Evolutionary conservation across 1,140 invertebrate genomes (phyloP), one percentile per base, ranked within the genome.

Genomic region (Apis laboriosa): DNA sequence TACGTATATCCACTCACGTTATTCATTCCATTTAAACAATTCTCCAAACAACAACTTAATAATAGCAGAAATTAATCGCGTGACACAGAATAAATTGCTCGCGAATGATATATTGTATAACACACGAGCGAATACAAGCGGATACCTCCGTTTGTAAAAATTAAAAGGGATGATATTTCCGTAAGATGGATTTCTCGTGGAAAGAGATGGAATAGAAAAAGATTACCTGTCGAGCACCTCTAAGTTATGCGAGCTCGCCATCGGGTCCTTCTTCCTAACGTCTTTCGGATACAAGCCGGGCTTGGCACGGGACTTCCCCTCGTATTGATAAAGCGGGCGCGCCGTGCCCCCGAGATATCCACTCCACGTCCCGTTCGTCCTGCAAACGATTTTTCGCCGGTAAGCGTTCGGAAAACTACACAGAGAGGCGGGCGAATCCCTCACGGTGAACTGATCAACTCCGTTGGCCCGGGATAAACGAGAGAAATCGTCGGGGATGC

Each of bases 251-350:
- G 83, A 84, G n/a, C 79, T 79, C 80, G 86, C 89, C 81, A 67
- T 84, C 78, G 70, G 68, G 24, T 78, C 83, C 72, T 89, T 91
- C 72, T 84, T 86, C 21, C 80, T 88, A 49, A 77, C 80, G 68
- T 93, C 90, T 49, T 92, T 91, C 13, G 90, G 92, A 86, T 93
- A 94, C 75, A 93, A 90, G 58, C 92, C 92, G 3, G 83, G 83
- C 61, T 84, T 84, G 49, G 83, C 79, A 34, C 60, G 79, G 56
- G 73, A 43, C 43, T 67, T 82, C 13, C 91, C 90, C 76, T 93
- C 92, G 66, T 77, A 67, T 70, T 84, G 83, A 84, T 84, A 82
- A 76, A 84, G 60, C 73, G 79, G 67, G 19, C 72, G 78, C 78
- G 76, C 76, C 76, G 72, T 84, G 84, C 93, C 92, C 78, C 92